Evolutionary conservation across 2,113 vertebrate species (phyloP).

Genomic region (Scatophagus argus): DNA sequence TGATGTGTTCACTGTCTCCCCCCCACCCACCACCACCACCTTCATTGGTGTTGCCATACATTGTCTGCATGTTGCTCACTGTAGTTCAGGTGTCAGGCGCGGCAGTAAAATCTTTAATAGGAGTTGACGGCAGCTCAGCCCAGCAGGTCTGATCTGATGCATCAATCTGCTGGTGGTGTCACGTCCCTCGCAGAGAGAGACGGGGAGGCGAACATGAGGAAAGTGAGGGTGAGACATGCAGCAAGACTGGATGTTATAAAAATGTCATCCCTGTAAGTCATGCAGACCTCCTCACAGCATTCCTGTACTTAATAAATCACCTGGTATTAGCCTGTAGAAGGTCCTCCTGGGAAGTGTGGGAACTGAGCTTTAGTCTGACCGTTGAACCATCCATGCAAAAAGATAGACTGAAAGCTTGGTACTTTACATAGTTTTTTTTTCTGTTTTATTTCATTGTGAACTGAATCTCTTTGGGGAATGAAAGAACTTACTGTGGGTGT

Average conservation of each 20-base stretch:
- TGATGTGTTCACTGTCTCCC: no score
- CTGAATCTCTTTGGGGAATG: not conserved
- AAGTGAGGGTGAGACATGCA: conserved; percentile 1
- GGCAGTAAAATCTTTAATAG: conserved; percentile 28
- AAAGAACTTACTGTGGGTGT: no score
- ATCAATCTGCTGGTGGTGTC: conserved; percentile 9
- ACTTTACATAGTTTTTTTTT: not conserved
- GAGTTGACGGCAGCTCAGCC: conserved; percentile 22
- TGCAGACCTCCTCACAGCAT: not conserved
- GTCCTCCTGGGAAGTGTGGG: not conserved
- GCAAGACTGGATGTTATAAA: not conserved
- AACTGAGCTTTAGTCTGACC: not conserved
- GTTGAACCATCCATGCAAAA: not conserved
- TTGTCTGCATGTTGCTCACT: not conserved
- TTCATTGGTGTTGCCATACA: not conserved
- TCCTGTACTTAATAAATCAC: conserved; percentile 10
- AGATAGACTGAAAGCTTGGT: not conserved
- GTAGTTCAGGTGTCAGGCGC: conserved; percentile 23
- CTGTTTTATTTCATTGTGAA: not conserved
- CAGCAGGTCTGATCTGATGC: conserved; percentile 24
- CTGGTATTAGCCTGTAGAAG: not conserved
- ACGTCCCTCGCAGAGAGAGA: not conserved
- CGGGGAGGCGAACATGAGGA: not conserved
- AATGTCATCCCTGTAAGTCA: conserved; percentile 14
- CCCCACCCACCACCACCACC: no score